Base-by-base conservation (phyloP, 1,140 invertebrate genomes). In the Octopus sinensis region DNA sequence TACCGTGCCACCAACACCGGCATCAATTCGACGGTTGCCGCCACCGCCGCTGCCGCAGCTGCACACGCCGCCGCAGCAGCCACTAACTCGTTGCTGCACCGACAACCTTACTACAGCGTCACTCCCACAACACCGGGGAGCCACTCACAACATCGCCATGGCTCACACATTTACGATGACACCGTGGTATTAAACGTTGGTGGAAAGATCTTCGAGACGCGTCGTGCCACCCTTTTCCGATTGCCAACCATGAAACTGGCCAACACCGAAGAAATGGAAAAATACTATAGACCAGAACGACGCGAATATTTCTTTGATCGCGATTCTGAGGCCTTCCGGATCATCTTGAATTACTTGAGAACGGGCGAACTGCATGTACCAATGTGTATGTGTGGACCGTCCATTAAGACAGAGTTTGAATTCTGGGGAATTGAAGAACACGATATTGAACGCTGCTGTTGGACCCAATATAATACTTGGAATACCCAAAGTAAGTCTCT, bases 71-170 rank as follows among this genome's bases (percentile, higher is more conserved):
- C 68, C 6, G 17, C 68, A 9, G 30, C 30, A n/a, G 68, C 17
- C 17, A 13, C 68, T 73, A 23, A 23, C 5, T 73, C 68, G 17
- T 73, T 73, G 68, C 68, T 73, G 5, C 13, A 12, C 5, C 9
- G 30, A 17, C 92, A 96, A 97, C 90, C 94, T 94, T 86, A 94
- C 94, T 90, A 97, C 96, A 9, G 17, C 9, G 30, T 23, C 13
- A 13, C 17, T n/a, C 68, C 68, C 17, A 23, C 17, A 7, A 7
- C 6, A 13, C 68, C 68, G 5, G 5, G 17, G 17, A n/a, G 30
- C 12, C 68, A 5, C 5, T 4, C 68, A 13, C 30, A 71, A n/a
- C 88, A 96, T 96, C 80, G n/a, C 56, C 82, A 81, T 78, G 79
- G 80, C 30, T 83, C 76, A 80, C 10, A 30, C 9, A 80, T 54